Conservation (phyloP, 2,113 vertebrate genomes). For the Phylloscopus trochilus region DNA sequence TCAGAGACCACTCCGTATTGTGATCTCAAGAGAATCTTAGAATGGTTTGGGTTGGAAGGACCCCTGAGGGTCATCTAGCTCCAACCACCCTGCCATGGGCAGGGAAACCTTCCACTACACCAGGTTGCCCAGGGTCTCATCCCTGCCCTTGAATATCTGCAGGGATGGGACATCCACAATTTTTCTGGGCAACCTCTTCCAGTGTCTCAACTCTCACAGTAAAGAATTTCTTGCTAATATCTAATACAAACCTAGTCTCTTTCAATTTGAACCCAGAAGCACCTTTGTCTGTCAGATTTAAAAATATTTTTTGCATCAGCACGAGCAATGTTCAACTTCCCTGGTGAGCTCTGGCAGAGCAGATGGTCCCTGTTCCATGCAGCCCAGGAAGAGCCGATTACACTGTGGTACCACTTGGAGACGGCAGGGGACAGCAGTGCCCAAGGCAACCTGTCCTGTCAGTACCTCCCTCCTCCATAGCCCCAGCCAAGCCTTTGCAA, state of each 20-base stretch:
- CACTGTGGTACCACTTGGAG: not conserved
- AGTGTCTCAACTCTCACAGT: not conserved
- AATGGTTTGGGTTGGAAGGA: not conserved
- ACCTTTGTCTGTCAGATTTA: not conserved
- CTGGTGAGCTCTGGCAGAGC: not conserved
- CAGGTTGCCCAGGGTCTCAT: not conserved
- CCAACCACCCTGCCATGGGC: not conserved
- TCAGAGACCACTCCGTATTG: not conserved
- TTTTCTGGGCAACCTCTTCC: not conserved
- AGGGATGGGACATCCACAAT: not conserved
- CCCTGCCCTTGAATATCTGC: not conserved
- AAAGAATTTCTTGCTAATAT: not conserved
- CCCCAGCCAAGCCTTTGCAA: not conserved
- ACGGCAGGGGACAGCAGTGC: not conserved
- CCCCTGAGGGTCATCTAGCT: not conserved
- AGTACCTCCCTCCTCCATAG: not conserved
- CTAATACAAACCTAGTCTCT: not conserved
- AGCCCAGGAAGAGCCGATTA: not conserved
- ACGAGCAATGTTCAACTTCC: not conserved
- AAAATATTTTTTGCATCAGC: not conserved
- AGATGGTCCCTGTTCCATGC: accelerated
- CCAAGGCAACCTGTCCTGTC: not conserved
- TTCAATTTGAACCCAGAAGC: not conserved
- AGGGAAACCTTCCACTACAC: not conserved
- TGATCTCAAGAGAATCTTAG: not conserved